phyloP scores from a whole-genome alignment of 2,888 invertebrate species.

The Oeneis ivallda region DNA sequence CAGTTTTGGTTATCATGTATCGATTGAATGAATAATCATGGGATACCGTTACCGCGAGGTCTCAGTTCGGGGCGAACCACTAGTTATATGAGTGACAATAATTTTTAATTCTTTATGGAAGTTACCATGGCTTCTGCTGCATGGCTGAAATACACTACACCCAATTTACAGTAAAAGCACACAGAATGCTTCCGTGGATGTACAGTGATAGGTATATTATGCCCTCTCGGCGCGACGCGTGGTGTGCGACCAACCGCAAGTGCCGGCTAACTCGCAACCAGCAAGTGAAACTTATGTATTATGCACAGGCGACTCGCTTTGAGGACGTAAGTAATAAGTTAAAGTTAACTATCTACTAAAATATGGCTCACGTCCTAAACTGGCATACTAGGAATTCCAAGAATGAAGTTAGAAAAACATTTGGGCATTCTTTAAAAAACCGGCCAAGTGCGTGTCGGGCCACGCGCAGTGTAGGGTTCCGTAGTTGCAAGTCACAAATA shows the following conservation, averaged over 20 bases:
- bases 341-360: conserved; percentile 12
- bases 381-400: too few species aligned
- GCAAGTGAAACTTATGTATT: conserved; percentile 15
- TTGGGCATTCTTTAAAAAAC: too few species aligned
- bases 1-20: too few species aligned
- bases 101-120: too few species aligned
- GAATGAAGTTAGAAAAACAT: too few species aligned
- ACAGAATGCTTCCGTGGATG: not conserved
- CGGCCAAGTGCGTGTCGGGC: too few species aligned
- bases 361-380: conserved; percentile 9
- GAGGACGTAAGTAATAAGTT: conserved; percentile 7
- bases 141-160: not conserved
- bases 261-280: conserved; percentile 11
- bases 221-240: not conserved
- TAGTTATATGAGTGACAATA: too few species aligned
- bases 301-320: conserved; percentile 11
- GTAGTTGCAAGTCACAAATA: too few species aligned
- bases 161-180: conserved; percentile 1
- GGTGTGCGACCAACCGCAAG: conserved; percentile 3
- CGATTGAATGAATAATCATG: too few species aligned
- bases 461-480: too few species aligned
- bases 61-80: too few species aligned
- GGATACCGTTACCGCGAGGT: too few species aligned
- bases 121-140: not conserved
- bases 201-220: not conserved